Base-by-base conservation (phyloP, 2,888 invertebrate species). In the Epirrhoe tristata region DNA sequence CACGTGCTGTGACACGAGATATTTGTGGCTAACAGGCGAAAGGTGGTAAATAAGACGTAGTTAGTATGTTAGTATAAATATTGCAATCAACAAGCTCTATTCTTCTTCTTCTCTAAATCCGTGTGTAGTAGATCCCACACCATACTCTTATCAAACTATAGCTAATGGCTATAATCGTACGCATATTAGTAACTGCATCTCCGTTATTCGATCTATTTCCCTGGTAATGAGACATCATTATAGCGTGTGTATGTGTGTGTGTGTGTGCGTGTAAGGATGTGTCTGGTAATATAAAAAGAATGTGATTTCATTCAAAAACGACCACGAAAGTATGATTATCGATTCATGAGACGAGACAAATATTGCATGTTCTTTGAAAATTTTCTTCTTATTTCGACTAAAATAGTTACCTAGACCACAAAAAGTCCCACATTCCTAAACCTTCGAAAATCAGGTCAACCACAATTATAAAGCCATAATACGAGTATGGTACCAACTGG, bases 401-500 rank as follows among this genome's bases (percentile, higher is more conserved):
- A n/a, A n/a, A n/a, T n/a, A n/a, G n/a, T n/a, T n/a, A n/a, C n/a
- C n/a, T n/a, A n/a, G n/a, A n/a, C n/a, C n/a, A n/a, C n/a, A n/a
- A n/a, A n/a, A n/a, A n/a, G n/a, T n/a, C n/a, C n/a, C n/a, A n/a
- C n/a, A n/a, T n/a, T n/a, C n/a, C n/a, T n/a, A n/a, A n/a, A 58
- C 58, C 58, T 67, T 16, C 50, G 36, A 52, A 50, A 39, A 67
- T 61, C 65, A 62, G 66, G 62, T 32, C 67, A 67, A 53, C 39
- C 17, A 36, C 58, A 50, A 6, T 32, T n/a, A 43, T 24, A 34
- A 34, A 36, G 50, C 12, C 12, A 12, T 43, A 34, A 53, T n/a
- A n/a, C n/a, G n/a, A n/a, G 24, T 39, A 67, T 43, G 17, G 39
- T 16, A 24, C n/a, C 58, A 76, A 66, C 63, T 68, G 57, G 66